Percentiles rank a stretch among this genome's conserved stretches.
Evolutionary conservation across 1,140 invertebrate species (phyloP).

Genomic region (Bombus pyrosoma): DNA sequence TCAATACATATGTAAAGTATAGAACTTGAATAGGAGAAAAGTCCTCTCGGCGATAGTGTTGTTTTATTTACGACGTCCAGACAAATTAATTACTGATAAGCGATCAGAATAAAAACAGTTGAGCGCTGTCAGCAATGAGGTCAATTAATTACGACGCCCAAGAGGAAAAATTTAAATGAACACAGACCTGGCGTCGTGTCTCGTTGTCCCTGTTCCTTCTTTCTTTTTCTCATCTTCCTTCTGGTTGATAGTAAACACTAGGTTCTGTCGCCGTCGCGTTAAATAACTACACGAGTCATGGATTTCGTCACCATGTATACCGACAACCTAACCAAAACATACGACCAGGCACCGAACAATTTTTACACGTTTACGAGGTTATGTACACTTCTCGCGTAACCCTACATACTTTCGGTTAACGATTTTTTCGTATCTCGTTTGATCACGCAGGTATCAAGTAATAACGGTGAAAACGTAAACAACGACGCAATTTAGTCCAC

Average conservation of each 20-base stretch:
- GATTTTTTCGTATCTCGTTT: neutral
- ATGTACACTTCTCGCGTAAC: neutral
- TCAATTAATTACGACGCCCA: conserved; percentile 44
- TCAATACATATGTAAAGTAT: neutral
- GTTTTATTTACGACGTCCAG: conserved; percentile 29
- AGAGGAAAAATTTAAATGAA: conserved; percentile 40
- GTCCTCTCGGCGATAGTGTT: neutral
- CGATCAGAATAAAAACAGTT: conserved; percentile 27
- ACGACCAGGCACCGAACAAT: neutral
- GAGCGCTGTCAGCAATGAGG: conserved; percentile 22
- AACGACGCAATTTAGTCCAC: neutral
- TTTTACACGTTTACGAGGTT: conserved; percentile 4
- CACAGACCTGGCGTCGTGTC: neutral
- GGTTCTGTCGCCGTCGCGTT: conserved; percentile 16
- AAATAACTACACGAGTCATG: neutral
- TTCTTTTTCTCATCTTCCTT: neutral
- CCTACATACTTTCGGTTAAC: neutral
- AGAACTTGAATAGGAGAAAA: neutral
- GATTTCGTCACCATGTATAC: neutral
- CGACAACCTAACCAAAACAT: neutral
- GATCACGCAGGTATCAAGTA: neutral
- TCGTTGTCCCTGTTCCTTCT: neutral
- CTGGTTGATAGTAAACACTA: conserved; percentile 25
- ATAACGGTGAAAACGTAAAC: neutral
- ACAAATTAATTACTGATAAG: conserved; percentile 46